Evolutionary conservation across 1,140 invertebrate genomes (phyloP).

Genomic region (Drosophila cardini): DNA sequence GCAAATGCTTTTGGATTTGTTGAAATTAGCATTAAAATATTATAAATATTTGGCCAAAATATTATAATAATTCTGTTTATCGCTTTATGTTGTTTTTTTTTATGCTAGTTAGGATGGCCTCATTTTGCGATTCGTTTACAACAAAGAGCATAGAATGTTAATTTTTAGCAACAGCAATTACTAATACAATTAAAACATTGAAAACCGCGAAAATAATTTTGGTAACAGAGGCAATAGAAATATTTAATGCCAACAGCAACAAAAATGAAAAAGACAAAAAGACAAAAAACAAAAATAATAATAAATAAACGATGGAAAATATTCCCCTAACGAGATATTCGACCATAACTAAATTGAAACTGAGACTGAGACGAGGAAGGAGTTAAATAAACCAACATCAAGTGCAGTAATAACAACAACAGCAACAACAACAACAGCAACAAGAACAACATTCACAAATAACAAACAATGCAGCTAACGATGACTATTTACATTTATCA

Average conservation of each 20-base stretch:
- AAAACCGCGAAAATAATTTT: constrained; percentile 71
- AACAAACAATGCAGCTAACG: constrained; percentile 62
- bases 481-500: constrained; percentile 82
- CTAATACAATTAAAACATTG: constrained; percentile 73
- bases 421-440: constrained; percentile 32
- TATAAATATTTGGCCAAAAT: constrained; percentile 81
- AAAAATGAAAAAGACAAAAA: too few relatives aligned
- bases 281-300: too few relatives aligned
- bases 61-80: constrained; percentile 48
- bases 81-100: constrained; percentile 20
- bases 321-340: constrained; percentile 52
- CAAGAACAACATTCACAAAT: constrained; percentile 27
- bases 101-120: constrained; percentile 23
- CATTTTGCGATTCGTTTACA: constrained; percentile 36
- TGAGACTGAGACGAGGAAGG: constrained; percentile 4
- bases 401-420: constrained; percentile 61
- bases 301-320: constrained; percentile 23
- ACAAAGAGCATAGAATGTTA: constrained; percentile 69
- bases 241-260: constrained; percentile 39
- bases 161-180: constrained; percentile 46
- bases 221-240: constrained; percentile 36
- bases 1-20: constrained; percentile 64
- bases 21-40: constrained; percentile 82
- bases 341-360: too few relatives aligned
- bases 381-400: constrained; percentile 61